Evolutionary conservation across 2,797 vertebrate genomes (phyloP).

Genomic region (Pelochelys cantorii): DNA sequence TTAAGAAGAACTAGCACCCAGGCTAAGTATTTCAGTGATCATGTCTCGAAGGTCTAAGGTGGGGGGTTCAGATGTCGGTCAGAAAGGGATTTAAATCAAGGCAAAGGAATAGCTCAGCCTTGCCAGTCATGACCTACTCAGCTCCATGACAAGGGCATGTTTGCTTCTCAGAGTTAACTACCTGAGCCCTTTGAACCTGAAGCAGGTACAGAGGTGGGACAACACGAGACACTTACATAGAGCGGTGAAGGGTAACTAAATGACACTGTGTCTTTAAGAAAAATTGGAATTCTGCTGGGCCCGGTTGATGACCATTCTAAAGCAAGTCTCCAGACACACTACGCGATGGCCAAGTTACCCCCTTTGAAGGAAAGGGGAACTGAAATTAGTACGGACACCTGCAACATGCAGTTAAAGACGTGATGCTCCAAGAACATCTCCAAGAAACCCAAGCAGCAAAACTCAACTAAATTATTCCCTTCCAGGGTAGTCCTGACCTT

Average conservation of each 20-base stretch:
- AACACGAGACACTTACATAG: background rate
- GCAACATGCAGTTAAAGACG: background rate
- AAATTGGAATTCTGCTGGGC: no score
- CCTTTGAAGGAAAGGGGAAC: background rate
- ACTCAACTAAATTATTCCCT: background rate
- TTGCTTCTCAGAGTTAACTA: background rate
- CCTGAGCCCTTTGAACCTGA: background rate
- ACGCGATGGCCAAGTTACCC: background rate
- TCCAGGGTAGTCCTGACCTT: background rate
- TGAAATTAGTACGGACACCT: background rate
- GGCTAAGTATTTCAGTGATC: background rate
- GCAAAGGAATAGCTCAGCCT: background rate
- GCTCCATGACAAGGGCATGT: background rate
- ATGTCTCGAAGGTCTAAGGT: background rate
- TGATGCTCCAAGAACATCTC: background rate
- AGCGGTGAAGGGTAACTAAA: no score
- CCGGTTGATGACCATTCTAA: background rate
- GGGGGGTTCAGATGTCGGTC: fast-evolving
- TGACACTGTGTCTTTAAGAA: background rate
- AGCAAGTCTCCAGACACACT: background rate
- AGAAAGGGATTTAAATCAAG: background rate
- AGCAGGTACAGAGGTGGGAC: no score
- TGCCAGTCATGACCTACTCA: background rate
- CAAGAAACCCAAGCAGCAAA: background rate
- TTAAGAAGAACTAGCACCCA: fast-evolving